Evolutionary conservation across 2,888 invertebrate genomes (phyloP), one percentile per base, ranked within the genome.

Genomic region (Lasioglossum morio): DNA sequence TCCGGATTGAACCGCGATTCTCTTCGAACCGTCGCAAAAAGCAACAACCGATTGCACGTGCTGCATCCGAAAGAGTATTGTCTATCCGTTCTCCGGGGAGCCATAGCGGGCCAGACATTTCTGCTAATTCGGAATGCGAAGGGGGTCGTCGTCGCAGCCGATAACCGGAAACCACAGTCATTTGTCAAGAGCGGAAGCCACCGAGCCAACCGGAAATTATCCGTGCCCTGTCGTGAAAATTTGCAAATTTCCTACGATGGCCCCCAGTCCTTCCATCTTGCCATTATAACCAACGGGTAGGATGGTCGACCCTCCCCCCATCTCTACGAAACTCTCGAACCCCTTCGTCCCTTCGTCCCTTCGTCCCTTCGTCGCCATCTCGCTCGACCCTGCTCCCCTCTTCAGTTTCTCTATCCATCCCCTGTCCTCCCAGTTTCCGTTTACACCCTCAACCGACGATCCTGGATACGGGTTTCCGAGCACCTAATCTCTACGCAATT

Each of bases 131-230:
- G 91, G 84, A 88, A 89, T 89, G 91, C 91, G 89, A 84, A 78
- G 88, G 88, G 87, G 76, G 72, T 79, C 87, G 85, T 88, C 88
- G 89, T 79, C 86, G 82, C 76, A 92, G 91, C 93, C 93, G 92
- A 94, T 94, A 94, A 93, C 92, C 92, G 94, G 93, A 94, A 94
- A 94, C 94, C 94, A 91, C 94, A 93, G 93, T 94, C 94, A 94
- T 95, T 95, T 94, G 95, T 94, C 94, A 94, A 92, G 92, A 91
- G 89, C 93, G 95, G 94, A 95, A 94, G 94, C 93, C 93, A 85
- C 92, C 92, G 92, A 93, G 93, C 92, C 92, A 89, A 90, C 92
- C 94, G 95, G 94, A 95, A 94, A 95, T 95, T 95, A 94, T 94
- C 92, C 92, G 91, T 92, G 91, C 93, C 92, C 92, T 93, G 92